Base-by-base conservation (phyloP, 37 sponge, comb jelly and placozoan species). In the Haliclona indistincta region DNA sequence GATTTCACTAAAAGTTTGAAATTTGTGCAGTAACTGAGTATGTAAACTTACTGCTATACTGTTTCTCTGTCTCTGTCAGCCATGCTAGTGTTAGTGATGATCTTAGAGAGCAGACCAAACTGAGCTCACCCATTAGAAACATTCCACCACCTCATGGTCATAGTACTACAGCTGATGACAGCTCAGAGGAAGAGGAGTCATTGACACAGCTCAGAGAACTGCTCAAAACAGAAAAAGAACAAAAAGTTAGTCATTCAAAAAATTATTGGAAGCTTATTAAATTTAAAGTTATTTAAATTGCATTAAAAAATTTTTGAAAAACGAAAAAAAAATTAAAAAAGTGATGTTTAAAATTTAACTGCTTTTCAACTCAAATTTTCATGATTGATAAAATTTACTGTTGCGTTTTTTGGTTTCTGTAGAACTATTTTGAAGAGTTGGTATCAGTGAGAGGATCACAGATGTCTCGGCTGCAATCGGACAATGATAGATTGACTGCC, bases 361-460 rank as follows among this genome's bases (percentile, higher is more conserved):
- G n/a, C n/a, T 29, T n/a, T 4, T 65, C 32, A 20, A 61, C 17
- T 19, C 49, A 47, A 13, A 17, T 47, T 47, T 47, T 47, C 49
- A 47, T 17, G 13, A 47, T 8, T 47, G 8, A 17, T 47, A 13
- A 47, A 17, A 17, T 8, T 47, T 47, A 17, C 22, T 20, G 35
- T 4, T 25, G 11, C 35, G 32, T 2, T 3, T 30, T 42, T 43
- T 28, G 13, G 32, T 51, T 28, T 60, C 13, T 13, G 13, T 56
- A 90, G 91, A 91, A 86, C 76, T 91, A 91, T 44, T 91, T 81
- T 82, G 91, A 91, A 56, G 86, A 91, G 71, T 73, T 91, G 30
- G 86, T 91, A 36, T 77, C 73, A n/a, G 86, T 91, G 45, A 68
- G 91, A 39, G 91, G 85, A 28, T 76, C 22, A 0, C 90, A 89